Percentiles rank a stretch among this genome's conserved stretches.
Evolutionary conservation across 1,140 invertebrate species (phyloP).

Genomic region (Liolophura sinensis): DNA sequence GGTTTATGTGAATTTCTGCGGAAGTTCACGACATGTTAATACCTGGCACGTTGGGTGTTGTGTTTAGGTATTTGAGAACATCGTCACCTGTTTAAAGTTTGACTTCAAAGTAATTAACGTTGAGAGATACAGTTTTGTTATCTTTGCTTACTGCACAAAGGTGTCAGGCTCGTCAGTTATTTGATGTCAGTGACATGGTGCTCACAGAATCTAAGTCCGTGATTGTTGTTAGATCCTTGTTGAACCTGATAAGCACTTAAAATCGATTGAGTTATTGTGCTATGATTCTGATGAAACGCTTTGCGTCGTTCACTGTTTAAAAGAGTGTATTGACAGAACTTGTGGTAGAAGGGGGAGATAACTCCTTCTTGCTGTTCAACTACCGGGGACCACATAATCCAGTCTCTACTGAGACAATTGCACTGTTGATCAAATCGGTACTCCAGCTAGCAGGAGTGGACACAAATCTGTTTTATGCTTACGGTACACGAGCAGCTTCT

Average conservation of each 20-base stretch:
- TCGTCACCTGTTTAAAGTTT: too few relatives aligned
- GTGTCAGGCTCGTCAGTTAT: slow-evolving; percentile 4
- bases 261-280: not conserved
- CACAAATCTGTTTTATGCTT: not conserved
- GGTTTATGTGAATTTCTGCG: too few relatives aligned
- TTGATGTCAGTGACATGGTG: slow-evolving; percentile 8
- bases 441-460: not conserved
- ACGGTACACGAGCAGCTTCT: too few relatives aligned
- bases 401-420: slow-evolving; percentile 5
- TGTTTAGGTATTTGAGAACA: slow-evolving; percentile 8
- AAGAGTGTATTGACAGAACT: slow-evolving; percentile 8
- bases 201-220: not conserved
- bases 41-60: too few relatives aligned
- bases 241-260: slow-evolving; percentile 1
- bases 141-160: slow-evolving; percentile 5
- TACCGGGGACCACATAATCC: slow-evolving; percentile 6
- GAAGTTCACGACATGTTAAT: too few relatives aligned
- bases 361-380: not conserved
- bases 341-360: not conserved
- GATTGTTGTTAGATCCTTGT: slow-evolving; percentile 1
- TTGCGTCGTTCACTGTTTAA: slow-evolving; percentile 3
- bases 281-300: slow-evolving; percentile 2
- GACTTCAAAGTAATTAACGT: slow-evolving; percentile 4
- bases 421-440: slow-evolving; percentile 6
- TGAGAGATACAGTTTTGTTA: slow-evolving; percentile 5